Conservation (phyloP, 1,140 invertebrate genomes). For the Nephotettix cincticeps region DNA sequence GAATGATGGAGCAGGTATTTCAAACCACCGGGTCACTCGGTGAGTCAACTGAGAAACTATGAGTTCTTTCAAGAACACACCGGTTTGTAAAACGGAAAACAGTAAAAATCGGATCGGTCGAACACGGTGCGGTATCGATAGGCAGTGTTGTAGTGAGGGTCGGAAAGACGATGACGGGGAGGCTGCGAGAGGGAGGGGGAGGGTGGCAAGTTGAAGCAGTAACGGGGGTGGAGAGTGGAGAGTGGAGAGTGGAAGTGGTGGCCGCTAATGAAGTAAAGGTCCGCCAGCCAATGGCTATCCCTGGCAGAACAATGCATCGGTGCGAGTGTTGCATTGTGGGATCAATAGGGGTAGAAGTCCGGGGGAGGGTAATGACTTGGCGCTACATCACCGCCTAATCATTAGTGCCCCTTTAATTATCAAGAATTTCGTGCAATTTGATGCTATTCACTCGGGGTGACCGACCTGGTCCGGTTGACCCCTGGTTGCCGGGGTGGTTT, state of each 20-base stretch:
- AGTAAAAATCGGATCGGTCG: no score
- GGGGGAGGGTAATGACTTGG: neutral
- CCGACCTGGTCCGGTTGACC: no score
- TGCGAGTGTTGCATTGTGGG: slow-evolving; percentile 20
- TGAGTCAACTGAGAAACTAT: no score
- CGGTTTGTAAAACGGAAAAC: no score
- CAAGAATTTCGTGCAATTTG: slow-evolving; percentile 22
- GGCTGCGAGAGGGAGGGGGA: no score
- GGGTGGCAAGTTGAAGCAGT: neutral
- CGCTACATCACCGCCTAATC: neutral
- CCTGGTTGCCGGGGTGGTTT: no score
- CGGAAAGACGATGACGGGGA: no score
- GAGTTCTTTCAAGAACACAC: no score
- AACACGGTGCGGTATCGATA: no score
- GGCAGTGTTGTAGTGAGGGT: no score
- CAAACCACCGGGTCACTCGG: no score
- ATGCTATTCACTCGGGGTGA: slow-evolving; percentile 11
- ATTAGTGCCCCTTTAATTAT: slow-evolving; percentile 23
- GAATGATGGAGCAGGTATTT: no score
- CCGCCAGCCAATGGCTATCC: slow-evolving; percentile 17
- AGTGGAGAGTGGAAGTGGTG: neutral
- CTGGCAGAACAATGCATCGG: slow-evolving; percentile 12
- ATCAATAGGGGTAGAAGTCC: slow-evolving; percentile 21
- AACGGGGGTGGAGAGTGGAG: neutral
- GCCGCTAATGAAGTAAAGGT: slow-evolving; percentile 16